These are phyloP conservation scores for Aspidiotus rigidus DNA, from an alignment of 2,888 invertebrate species.

Conservation along the genomic window DNA sequence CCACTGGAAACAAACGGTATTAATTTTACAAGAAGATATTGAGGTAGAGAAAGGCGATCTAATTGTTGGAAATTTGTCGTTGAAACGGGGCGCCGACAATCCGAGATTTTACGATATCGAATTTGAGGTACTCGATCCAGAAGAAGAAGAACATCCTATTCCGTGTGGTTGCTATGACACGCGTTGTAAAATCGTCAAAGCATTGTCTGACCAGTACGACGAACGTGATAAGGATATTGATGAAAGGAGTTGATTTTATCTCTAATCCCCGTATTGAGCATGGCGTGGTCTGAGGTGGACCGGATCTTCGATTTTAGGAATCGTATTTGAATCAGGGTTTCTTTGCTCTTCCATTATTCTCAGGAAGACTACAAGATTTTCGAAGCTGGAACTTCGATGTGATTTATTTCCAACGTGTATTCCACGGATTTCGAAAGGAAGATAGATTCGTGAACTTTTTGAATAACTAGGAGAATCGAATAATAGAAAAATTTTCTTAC, in stretches of 20 bases:
- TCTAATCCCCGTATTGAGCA: too few species aligned
- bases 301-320: too few species aligned
- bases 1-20: slow-evolving; percentile 66
- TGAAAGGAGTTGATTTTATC: neutral
- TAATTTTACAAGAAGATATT: slow-evolving; percentile 61
- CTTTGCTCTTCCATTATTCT: too few species aligned
- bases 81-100: slow-evolving; percentile 49
- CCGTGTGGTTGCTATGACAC: slow-evolving; percentile 69
- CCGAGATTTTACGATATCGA: slow-evolving; percentile 58
- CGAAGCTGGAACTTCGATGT: too few species aligned
- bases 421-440: too few species aligned
- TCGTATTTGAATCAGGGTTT: too few species aligned
- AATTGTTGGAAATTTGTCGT: slow-evolving; percentile 57
- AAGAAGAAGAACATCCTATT: slow-evolving; percentile 60
- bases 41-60: slow-evolving; percentile 54
- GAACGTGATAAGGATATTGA: slow-evolving; percentile 38
- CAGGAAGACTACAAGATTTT: too few species aligned
- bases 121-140: slow-evolving; percentile 59
- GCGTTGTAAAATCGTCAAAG: slow-evolving; percentile 64
- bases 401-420: too few species aligned
- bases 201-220: slow-evolving; percentile 50
- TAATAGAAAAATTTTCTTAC: too few species aligned
- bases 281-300: too few species aligned
- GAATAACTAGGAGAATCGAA: too few species aligned
- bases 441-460: too few species aligned